These are phyloP conservation scores for Sinocyclocheilus anshuiensis DNA, from an alignment of 2,113 vertebrate genomes.

Conservation along the genomic window DNA sequence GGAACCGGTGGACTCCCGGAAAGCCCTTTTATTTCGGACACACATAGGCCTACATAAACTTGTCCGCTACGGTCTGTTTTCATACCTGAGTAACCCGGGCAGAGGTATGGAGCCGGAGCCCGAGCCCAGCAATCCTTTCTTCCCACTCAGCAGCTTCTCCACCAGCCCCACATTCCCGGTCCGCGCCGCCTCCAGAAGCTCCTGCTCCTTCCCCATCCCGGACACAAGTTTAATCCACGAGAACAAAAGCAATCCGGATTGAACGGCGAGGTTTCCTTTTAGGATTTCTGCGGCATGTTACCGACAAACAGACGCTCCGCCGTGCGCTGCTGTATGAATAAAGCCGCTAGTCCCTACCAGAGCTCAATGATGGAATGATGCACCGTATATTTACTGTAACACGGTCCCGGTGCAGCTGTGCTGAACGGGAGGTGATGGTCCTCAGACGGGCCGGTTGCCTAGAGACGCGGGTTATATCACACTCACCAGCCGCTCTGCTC, in stretches of 20 bases:
- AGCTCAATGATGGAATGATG: slow-evolving; percentile 40
- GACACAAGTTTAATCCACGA: slow-evolving; percentile 67
- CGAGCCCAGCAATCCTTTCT: slow-evolving; percentile 92
- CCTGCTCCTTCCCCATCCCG: slow-evolving; percentile 97
- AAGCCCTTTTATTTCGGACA: not conserved
- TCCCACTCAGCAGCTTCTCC: slow-evolving; percentile 95
- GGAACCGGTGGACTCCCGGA: not conserved
- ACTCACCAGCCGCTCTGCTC: not conserved
- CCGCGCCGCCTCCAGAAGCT: slow-evolving; percentile 95
- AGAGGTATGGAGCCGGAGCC: slow-evolving; percentile 91
- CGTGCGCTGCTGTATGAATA: slow-evolving; percentile 54
- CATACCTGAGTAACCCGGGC: slow-evolving; percentile 94
- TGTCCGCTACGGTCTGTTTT: not conserved
- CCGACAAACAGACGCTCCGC: slow-evolving; percentile 26
- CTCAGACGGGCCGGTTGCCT: slow-evolving; percentile 53
- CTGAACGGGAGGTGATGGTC: slow-evolving; percentile 26
- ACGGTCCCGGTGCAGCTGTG: slow-evolving; percentile 35
- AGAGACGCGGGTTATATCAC: slow-evolving; percentile 47
- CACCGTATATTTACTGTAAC: slow-evolving; percentile 40
- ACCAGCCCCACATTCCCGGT: slow-evolving; percentile 95
- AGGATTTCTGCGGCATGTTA: slow-evolving; percentile 49
- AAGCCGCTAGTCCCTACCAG: slow-evolving; percentile 43
- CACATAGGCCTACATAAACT: slow-evolving; percentile 2
- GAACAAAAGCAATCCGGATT: slow-evolving; percentile 30
- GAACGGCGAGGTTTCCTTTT: slow-evolving; percentile 46